Evolutionary conservation across 1,140 invertebrate genomes (phyloP).

Genomic region (Ephestia elutella): DNA sequence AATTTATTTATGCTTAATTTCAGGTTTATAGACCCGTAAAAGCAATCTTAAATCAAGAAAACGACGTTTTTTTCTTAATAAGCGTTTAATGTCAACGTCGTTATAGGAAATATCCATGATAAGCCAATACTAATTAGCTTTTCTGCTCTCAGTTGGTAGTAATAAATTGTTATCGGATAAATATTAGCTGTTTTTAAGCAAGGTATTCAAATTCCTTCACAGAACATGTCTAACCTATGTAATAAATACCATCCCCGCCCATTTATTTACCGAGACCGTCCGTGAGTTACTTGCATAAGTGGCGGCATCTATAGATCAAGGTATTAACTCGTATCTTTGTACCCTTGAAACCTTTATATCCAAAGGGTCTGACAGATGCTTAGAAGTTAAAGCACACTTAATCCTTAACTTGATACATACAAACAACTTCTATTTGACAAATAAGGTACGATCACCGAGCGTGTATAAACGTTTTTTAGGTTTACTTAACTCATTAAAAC

Average conservation of each 20-base stretch:
- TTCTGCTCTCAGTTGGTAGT: too few relatives aligned
- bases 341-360: not conserved
- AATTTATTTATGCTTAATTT: not conserved
- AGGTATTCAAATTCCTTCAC: too few relatives aligned
- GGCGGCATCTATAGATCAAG: not conserved
- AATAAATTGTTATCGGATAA: too few relatives aligned
- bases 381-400: not conserved
- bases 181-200: too few relatives aligned
- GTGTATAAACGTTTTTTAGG: not conserved
- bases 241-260: not conserved
- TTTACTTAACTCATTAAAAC: constrained; percentile 4
- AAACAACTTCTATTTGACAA: not conserved
- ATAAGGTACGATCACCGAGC: not conserved
- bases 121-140: too few relatives aligned
- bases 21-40: too few relatives aligned
- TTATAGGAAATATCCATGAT: too few relatives aligned
- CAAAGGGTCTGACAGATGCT: not conserved
- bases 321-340: not conserved
- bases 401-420: not conserved
- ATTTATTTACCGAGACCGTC: not conserved
- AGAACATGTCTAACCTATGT: too few relatives aligned
- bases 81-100: too few relatives aligned
- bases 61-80: too few relatives aligned
- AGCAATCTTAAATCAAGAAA: too few relatives aligned
- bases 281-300: not conserved